phyloP scores from a whole-genome alignment of 2,888 invertebrate genomes.

The Octonoba sinensis region DNA sequence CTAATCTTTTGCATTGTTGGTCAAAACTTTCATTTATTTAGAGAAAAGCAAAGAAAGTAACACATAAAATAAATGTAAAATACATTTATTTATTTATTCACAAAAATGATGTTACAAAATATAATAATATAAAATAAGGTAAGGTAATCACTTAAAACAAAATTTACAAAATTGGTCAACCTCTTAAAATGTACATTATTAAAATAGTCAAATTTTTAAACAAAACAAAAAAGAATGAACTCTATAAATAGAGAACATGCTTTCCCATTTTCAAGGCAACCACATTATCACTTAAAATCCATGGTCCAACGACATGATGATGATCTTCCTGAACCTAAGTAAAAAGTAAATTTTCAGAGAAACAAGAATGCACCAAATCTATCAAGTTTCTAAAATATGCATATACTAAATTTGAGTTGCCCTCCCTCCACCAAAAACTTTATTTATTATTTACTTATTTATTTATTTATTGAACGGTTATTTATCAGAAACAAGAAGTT shows the following conservation, averaged over 20 bases:
- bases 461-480: too few species aligned
- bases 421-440: not conserved
- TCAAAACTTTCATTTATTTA: not conserved
- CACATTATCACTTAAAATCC: not conserved
- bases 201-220: too few species aligned
- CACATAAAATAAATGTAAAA: not conserved
- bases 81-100: not conserved
- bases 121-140: not conserved
- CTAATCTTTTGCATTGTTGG: not conserved
- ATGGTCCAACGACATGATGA: not conserved
- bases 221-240: too few species aligned
- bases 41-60: too few species aligned
- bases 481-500: too few species aligned
- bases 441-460: not conserved
- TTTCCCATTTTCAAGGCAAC: too few species aligned
- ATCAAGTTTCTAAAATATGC: too few species aligned
- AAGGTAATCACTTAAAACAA: not conserved
- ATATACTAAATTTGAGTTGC: not conserved
- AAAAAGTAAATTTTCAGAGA: not conserved
- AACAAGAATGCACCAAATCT: too few species aligned
- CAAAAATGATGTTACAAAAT: not conserved
- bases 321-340: not conserved
- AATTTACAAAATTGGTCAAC: too few species aligned
- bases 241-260: too few species aligned
- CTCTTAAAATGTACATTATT: too few species aligned